A percentile compares a stretch with the other conserved stretches of the same genome.
These are phyloP conservation scores for Parnassius glacialis DNA, from an alignment of 2,888 invertebrate genomes.

Conservation along the genomic window DNA sequence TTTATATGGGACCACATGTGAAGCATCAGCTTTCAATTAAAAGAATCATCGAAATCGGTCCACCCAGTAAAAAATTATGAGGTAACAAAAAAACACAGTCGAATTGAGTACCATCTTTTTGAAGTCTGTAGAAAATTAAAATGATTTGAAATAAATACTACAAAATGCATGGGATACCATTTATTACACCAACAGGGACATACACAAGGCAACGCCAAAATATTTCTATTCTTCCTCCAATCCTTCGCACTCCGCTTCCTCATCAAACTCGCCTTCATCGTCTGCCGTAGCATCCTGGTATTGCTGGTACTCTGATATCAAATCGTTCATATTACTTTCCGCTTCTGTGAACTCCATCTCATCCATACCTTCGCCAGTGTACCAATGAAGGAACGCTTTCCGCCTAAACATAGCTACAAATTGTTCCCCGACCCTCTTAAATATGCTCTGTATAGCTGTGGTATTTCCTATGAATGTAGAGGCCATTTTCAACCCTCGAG, in stretches of 20 bases:
- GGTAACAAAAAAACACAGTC: no score
- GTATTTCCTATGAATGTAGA: slow-evolving; percentile 94
- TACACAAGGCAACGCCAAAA: slow-evolving; percentile 46
- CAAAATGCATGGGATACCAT: slow-evolving; percentile 7
- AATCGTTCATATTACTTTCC: slow-evolving; percentile 90
- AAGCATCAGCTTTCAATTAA: no score
- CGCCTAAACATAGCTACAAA: slow-evolving; percentile 96
- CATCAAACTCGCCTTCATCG: slow-evolving; percentile 80
- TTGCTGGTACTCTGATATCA: slow-evolving; percentile 88
- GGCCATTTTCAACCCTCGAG: slow-evolving; percentile 88
- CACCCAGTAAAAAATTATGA: no score
- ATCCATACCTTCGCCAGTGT: slow-evolving; percentile 95
- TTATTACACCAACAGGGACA: slow-evolving; percentile 42
- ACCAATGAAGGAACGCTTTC: slow-evolving; percentile 98
- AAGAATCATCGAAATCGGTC: no score
- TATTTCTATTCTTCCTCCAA: slow-evolving; percentile 53
- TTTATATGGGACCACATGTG: no score
- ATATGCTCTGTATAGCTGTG: slow-evolving; percentile 92
- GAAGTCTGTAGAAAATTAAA: no score
- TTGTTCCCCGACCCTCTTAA: slow-evolving; percentile 92
- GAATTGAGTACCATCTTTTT: no score
- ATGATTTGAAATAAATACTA: background rate
- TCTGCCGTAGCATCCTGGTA: slow-evolving; percentile 84
- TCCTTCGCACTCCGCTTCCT: slow-evolving; percentile 76
- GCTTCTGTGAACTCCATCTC: slow-evolving; percentile 96